phyloP scores from a whole-genome alignment of 2,113 vertebrate genomes.

The Oxyruncus cristatus region DNA sequence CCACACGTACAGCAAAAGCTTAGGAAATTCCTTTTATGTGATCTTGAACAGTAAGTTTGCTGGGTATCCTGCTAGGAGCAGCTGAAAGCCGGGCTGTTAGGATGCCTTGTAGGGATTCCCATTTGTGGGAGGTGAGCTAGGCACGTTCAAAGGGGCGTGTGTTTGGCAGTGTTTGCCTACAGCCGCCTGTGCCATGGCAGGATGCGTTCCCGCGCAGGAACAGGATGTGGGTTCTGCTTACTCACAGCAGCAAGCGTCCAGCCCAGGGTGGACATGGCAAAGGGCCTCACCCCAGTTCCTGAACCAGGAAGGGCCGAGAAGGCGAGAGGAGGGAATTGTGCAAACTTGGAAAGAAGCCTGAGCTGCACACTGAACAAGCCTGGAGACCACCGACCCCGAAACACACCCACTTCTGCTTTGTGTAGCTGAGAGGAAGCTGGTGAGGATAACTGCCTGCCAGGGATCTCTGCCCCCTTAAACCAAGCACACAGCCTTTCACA shows the following conservation, averaged over 20 bases:
- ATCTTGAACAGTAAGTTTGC: conserved; percentile 61
- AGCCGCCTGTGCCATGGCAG: neutral
- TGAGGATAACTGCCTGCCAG: neutral
- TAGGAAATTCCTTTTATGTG: conserved; percentile 57
- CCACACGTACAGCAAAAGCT: conserved; percentile 68
- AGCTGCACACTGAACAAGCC: neutral
- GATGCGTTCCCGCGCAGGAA: neutral
- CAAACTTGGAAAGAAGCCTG: neutral
- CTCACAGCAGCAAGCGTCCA: neutral
- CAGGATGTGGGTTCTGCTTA: conserved; percentile 23
- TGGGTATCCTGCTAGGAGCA: conserved; percentile 21
- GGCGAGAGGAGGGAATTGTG: neutral
- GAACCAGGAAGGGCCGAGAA: neutral
- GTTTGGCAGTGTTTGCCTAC: neutral
- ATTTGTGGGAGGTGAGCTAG: neutral
- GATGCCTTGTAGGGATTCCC: neutral
- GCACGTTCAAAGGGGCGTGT: neutral
- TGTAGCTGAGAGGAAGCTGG: neutral
- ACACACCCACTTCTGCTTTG: neutral
- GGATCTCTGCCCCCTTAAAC: neutral
- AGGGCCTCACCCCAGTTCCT: conserved; percentile 26
- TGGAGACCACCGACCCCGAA: neutral
- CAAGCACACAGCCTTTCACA: neutral
- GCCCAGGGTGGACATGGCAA: neutral
- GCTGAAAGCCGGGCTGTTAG: neutral